phyloP scores from a whole-genome alignment of 53 echinoderm and acorn worm species.

The Echinometra lucunter region DNA sequence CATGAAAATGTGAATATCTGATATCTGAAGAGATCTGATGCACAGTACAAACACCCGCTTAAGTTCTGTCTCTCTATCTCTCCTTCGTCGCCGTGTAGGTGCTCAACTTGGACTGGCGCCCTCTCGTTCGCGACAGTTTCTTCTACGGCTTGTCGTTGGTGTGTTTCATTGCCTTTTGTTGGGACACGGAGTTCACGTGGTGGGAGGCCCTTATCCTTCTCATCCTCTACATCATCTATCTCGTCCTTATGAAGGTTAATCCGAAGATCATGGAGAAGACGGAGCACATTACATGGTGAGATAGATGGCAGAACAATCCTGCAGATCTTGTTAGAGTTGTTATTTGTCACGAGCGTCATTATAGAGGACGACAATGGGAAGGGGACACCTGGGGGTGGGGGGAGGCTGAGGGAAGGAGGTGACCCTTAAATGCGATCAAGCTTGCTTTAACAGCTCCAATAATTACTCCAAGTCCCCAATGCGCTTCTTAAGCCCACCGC shows the following conservation, averaged over 20 bases:
- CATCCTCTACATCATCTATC: conserved; percentile 83
- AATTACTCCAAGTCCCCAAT: too few species aligned
- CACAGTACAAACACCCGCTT: too few species aligned
- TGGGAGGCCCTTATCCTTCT: conserved; percentile 85
- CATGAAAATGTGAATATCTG: too few species aligned
- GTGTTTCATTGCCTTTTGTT: conserved; percentile 91
- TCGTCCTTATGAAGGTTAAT: conserved; percentile 96
- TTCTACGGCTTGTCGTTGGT: conserved; percentile 88
- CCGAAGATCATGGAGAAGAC: conserved; percentile 79
- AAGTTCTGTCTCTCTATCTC: too few species aligned
- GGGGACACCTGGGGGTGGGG: too few species aligned
- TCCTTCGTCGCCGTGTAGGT: conserved; percentile 71
- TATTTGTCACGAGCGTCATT: not conserved
- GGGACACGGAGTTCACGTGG: conserved; percentile 83
- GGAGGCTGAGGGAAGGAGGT: too few species aligned
- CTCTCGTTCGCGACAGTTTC: conserved; percentile 86
- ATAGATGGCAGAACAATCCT: not conserved
- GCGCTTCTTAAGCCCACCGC: too few species aligned
- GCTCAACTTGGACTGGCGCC: conserved; percentile 92
- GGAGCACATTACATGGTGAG: conserved; percentile 74
- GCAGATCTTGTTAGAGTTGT: not conserved
- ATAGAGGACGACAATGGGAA: too few species aligned
- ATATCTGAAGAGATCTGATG: too few species aligned
- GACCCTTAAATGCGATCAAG: too few species aligned
- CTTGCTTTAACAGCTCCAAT: too few species aligned